Evolutionary conservation across 2,113 vertebrate species (phyloP), one percentile per base, ranked within the genome.

Genomic region (Trogon surrucura): DNA sequence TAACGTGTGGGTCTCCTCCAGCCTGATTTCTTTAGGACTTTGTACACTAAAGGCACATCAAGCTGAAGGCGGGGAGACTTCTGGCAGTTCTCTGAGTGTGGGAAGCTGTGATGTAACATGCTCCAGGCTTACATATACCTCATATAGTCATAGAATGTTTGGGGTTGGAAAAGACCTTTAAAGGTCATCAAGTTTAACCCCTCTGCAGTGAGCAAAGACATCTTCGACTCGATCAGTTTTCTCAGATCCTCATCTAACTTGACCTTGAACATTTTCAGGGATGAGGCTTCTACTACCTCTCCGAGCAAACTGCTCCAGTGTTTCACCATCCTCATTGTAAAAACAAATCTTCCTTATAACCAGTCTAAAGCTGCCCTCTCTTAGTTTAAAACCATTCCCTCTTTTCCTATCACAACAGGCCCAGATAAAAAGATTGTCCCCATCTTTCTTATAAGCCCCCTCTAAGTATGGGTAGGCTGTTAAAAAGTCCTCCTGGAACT

Each of bases 391-490:
- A 4, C 29, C 15, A 25, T 56, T 19, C 7, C 1, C 29, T 5
- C 6, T 44, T 44, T 5, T 19, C 30, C 26, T 44, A 10, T 56
- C 1, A 1, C 11, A 6, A 23, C 50, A 30, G 9, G 17, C 3
- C 32, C 45, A 22, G 4, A 1, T 21, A 5, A 38, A 30, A 6
- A 16, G 26, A 3, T 5, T 16, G 25, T 5, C 14, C 3, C 11
- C 47, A 32, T 13, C 27, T 23, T 41, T 54, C 27, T 6, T 2
- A 0, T 3, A 16, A 3, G 1, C 27, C 20, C 36, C 27, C 51
- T 38, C 23, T 7, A 23, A 3, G 19, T 41, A 29, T 3, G 4
- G 27, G 8, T 1, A 41, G 20, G 20, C 18, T 9, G 5, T 20
- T 13, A 7, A 13, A 53, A 72, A 8, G 26, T 41, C 36, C 41